Base-by-base conservation (phyloP, 2,888 invertebrate genomes). In the Oxyteleia sp. region DNA sequence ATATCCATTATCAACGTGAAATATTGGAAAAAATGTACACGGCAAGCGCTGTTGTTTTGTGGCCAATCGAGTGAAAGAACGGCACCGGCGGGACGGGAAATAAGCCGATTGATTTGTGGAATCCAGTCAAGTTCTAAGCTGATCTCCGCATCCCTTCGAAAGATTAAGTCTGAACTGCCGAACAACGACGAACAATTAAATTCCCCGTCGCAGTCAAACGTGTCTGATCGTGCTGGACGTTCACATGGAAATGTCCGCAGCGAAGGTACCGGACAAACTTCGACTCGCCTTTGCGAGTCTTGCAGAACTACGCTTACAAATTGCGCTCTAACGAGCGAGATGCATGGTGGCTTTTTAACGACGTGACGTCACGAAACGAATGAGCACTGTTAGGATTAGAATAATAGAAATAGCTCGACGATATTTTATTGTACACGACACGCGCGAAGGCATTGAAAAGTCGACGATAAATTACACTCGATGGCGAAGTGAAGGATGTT, bases 31-130 rank as follows among this genome's bases (percentile, higher is more conserved):
- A 16, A 20, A 47, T 35, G 20, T 45, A 45, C 4, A 45, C 18
- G 61, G 32, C 15, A 74, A 51, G 20, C 51, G 38, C 13, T 35
- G 57, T 57, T 66, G 63, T 29, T 69, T 68, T 45, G 68, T 69
- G 51, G 35, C 32, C 59, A 68, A 76, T 76, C 68, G 76, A 76
- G 76, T 23, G 76, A 59, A 76, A 59, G 59, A 68, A 76, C 45
- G 35, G 47, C 43, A 45, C 1, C 20, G 11, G 5, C 26, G 64
- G 55, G 51, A 49, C 47, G 57, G 64, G 45, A 38, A 11, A 43
- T 75, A 75, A 75, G 66, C 75, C 66, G 66, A 75, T 75, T 75
- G 75, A 74, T 74, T 74, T 74, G 74, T 63, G 63, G 64, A 64
- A 74, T 64, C 63, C 74, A 74, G 61, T 55, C 61, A 78, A 71